Conservation (phyloP, 2,797 vertebrate genomes). For the Rhinoraja longicauda region DNA sequence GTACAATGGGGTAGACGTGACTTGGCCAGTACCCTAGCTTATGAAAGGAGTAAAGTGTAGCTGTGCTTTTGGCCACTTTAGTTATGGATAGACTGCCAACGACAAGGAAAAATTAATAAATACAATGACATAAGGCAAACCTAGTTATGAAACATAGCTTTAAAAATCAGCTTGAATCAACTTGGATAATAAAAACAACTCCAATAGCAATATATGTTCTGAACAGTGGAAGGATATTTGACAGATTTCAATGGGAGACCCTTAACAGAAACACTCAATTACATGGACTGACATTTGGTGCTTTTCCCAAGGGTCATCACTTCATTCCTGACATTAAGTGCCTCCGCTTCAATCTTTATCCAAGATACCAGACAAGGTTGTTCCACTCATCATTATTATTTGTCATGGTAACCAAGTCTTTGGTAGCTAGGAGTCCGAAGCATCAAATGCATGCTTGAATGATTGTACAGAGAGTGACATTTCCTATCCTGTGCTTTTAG, state of each 20-base stretch:
- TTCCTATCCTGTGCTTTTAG: background rate
- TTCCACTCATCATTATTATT: background rate
- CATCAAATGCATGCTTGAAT: background rate
- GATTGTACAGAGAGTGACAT: background rate
- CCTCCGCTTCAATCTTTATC: background rate
- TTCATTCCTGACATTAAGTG: background rate
- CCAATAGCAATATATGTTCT: background rate
- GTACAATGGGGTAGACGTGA: too few relatives aligned
- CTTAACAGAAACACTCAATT: background rate
- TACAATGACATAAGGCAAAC: background rate
- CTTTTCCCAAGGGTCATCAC: background rate
- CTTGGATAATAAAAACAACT: background rate
- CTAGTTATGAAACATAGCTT: background rate
- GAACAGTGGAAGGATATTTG: background rate
- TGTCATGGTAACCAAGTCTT: conserved; percentile 1
- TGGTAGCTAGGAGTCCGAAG: background rate
- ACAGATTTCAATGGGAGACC: background rate
- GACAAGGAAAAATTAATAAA: background rate
- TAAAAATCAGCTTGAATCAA: background rate
- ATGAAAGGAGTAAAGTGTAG: background rate
- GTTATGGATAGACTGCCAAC: background rate
- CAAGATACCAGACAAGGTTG: background rate
- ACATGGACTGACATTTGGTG: background rate
- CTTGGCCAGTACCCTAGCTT: too few relatives aligned
- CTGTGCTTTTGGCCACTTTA: background rate